These are phyloP conservation scores for Melanotus villosus DNA, from an alignment of 2,888 invertebrate species.

Conservation along the genomic window DNA sequence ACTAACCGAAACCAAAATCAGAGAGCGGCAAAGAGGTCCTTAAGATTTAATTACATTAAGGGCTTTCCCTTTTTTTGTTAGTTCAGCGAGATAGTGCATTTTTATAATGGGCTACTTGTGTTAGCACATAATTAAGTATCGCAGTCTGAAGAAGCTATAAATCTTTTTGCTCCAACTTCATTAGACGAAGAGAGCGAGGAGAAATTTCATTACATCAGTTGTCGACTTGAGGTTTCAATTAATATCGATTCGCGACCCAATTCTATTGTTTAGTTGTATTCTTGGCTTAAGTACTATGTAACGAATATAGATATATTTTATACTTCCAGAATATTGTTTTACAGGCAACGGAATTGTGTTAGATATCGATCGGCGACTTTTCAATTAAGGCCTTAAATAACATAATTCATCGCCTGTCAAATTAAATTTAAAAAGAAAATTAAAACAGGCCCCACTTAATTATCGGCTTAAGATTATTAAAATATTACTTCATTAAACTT, in stretches of 20 bases:
- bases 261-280: constrained; percentile 53
- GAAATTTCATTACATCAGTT: constrained; percentile 60
- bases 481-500: too few species aligned
- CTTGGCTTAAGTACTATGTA: background rate
- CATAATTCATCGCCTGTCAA: too few species aligned
- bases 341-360: too few species aligned
- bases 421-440: too few species aligned
- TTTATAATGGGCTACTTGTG: constrained; percentile 47
- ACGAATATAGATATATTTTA: background rate
- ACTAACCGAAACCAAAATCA: constrained; percentile 40
- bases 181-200: constrained; percentile 53
- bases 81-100: constrained; percentile 42
- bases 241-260: constrained; percentile 56
- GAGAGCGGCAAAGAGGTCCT: constrained; percentile 26
- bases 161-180: constrained; percentile 53
- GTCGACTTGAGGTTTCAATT: constrained; percentile 59
- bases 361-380: too few species aligned
- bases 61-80: constrained; percentile 34
- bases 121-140: constrained; percentile 57
- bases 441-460: too few species aligned
- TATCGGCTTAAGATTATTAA: too few species aligned
- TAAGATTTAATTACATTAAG: constrained; percentile 54
- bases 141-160: constrained; percentile 55
- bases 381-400: too few species aligned
- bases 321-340: too few species aligned